A percentile compares a stretch with the other conserved stretches of the same genome.
These are phyloP conservation scores for Fragum whitleyi DNA, from an alignment of 2,888 invertebrate species.

Conservation along the genomic window DNA sequence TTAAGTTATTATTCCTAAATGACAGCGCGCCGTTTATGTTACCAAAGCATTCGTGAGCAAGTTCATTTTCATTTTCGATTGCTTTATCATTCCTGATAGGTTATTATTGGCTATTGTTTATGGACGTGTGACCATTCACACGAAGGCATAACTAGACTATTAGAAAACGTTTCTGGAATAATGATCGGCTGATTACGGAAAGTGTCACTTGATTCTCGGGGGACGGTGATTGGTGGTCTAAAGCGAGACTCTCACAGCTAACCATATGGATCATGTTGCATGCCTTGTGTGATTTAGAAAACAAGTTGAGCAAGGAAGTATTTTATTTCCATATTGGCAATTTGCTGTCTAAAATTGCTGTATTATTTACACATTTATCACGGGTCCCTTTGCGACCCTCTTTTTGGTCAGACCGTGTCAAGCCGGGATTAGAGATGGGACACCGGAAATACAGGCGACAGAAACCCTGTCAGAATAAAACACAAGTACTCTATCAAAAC, in stretches of 20 bases:
- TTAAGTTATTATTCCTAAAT: background rate
- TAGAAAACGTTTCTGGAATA: constrained; percentile 34
- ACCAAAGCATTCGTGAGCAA: constrained; percentile 9
- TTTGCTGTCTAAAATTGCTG: constrained; percentile 48
- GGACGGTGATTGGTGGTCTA: constrained; percentile 6
- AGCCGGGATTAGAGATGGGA: background rate
- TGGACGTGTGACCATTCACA: constrained; percentile 20
- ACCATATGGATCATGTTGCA: constrained; percentile 23
- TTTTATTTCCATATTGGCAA: constrained; percentile 45
- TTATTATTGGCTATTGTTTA: constrained; percentile 28
- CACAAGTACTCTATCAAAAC: constrained; percentile 11
- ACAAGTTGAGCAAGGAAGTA: constrained; percentile 2
- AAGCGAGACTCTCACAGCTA: constrained; percentile 8
- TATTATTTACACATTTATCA: constrained; percentile 60
- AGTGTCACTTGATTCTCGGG: constrained; percentile 7
- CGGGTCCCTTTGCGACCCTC: constrained; percentile 26
- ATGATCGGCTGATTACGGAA: constrained; percentile 29
- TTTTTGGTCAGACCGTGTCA: background rate
- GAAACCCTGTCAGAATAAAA: background rate
- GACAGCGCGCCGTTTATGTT: background rate
- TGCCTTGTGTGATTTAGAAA: constrained; percentile 20
- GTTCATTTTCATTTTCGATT: constrained; percentile 1
- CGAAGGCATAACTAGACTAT: constrained; percentile 22
- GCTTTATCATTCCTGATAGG: constrained; percentile 16
- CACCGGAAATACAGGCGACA: constrained; percentile 19